Conservation (phyloP, 2,797 vertebrate species). For the Myripristis murdjan region DNA sequence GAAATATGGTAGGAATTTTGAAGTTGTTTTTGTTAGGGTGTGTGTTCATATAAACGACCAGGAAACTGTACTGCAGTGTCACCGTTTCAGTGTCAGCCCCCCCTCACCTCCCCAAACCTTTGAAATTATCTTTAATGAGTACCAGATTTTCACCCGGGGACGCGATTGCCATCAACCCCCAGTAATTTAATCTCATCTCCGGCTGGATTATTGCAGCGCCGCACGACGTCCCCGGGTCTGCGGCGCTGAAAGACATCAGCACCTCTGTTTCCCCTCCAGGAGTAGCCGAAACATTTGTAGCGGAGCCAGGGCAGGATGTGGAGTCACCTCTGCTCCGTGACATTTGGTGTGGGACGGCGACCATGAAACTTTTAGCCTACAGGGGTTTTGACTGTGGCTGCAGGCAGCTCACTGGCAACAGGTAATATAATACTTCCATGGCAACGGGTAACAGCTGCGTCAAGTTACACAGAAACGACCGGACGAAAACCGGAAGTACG, state of each 20-base stretch:
- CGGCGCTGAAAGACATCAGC: constrained; percentile 46
- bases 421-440: too few relatives aligned
- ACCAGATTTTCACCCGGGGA: constrained; percentile 80
- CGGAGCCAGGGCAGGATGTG: constrained; percentile 27
- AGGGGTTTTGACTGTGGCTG: background rate
- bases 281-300: constrained; percentile 26
- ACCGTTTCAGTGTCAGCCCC: constrained; percentile 32
- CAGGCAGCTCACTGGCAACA: background rate
- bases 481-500: background rate
- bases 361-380: too few relatives aligned
- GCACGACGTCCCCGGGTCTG: constrained; percentile 40
- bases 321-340: too few relatives aligned
- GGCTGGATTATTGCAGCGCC: constrained; percentile 59
- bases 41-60: constrained; percentile 29
- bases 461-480: background rate
- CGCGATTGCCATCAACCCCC: constrained; percentile 68
- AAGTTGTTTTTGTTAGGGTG: constrained; percentile 31
- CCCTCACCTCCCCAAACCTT: constrained; percentile 55
- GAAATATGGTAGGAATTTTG: constrained; percentile 24
- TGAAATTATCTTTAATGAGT: constrained; percentile 78
- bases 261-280: constrained; percentile 38
- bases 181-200: constrained; percentile 83
- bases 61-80: constrained; percentile 41
- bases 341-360: background rate
- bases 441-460: background rate